Conservation (phyloP, 2,888 invertebrate species). For the Caenorhabditis auriculariae region DNA sequence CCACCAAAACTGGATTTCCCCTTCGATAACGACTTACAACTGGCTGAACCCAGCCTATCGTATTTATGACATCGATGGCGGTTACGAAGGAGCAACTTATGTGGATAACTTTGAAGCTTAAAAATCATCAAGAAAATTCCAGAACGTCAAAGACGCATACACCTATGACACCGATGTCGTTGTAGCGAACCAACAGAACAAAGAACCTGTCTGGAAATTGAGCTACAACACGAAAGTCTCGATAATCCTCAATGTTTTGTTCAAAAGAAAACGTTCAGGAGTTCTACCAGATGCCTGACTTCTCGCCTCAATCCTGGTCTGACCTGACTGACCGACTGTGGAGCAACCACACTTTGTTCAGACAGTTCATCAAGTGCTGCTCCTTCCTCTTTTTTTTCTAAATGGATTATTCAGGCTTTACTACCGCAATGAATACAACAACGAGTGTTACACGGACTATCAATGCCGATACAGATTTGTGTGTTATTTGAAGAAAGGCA, state of each 20-base stretch:
- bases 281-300: slow-evolving; percentile 46
- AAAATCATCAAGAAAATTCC: slow-evolving; percentile 10
- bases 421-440: slow-evolving; percentile 38
- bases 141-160: slow-evolving; percentile 49
- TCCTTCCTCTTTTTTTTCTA: neutral
- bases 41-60: slow-evolving; percentile 85
- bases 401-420: slow-evolving; percentile 17
- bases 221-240: slow-evolving; percentile 34
- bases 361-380: slow-evolving; percentile 37
- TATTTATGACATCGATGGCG: slow-evolving; percentile 91
- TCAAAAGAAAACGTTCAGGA: no score
- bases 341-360: slow-evolving; percentile 37
- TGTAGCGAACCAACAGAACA: slow-evolving; percentile 39
- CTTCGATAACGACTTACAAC: slow-evolving; percentile 77
- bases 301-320: slow-evolving; percentile 49
- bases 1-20: slow-evolving; percentile 71
- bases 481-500: slow-evolving; percentile 41
- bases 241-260: neutral
- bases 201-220: slow-evolving; percentile 39
- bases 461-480: slow-evolving; percentile 30
- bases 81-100: slow-evolving; percentile 66
- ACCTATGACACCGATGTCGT: slow-evolving; percentile 49
- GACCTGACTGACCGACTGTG: slow-evolving; percentile 41
- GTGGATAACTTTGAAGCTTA: slow-evolving; percentile 7
- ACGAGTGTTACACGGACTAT: slow-evolving; percentile 30